These are phyloP conservation scores for Papilio polytes DNA, from an alignment of 1,140 invertebrate genomes.

Conservation along the genomic window DNA sequence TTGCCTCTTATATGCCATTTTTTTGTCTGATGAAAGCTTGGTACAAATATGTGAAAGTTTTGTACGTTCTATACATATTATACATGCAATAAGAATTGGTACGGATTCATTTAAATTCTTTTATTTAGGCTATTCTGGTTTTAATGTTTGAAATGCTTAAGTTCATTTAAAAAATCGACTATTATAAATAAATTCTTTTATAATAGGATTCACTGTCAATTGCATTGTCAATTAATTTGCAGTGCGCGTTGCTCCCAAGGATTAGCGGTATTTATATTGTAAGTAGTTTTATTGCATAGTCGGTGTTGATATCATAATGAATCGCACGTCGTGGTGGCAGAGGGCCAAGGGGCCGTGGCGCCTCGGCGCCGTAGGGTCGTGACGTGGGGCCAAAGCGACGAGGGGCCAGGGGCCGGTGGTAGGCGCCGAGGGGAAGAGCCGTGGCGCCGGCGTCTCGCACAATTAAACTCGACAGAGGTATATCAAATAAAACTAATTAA, in stretches of 20 bases:
- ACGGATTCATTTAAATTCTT: not conserved
- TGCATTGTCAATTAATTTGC: not conserved
- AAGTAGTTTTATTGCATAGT: slow-evolving; percentile 53
- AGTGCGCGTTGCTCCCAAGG: not conserved
- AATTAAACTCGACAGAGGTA: slow-evolving; percentile 64
- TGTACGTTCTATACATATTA: not conserved
- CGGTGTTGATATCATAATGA: slow-evolving; percentile 57
- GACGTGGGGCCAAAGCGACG: slow-evolving; percentile 61
- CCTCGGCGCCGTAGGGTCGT: slow-evolving; percentile 50
- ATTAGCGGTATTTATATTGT: not conserved
- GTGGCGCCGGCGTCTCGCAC: slow-evolving; percentile 66
- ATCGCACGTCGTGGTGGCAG: slow-evolving; percentile 66
- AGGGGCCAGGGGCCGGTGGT: slow-evolving; percentile 50
- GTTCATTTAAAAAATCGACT: too few species aligned
- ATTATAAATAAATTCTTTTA: not conserved
- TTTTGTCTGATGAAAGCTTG: not conserved
- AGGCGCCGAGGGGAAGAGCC: slow-evolving; percentile 61
- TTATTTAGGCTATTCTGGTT: not conserved
- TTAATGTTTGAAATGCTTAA: not conserved
- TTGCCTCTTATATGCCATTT: not conserved
- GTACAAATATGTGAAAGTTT: not conserved
- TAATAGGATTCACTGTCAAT: not conserved
- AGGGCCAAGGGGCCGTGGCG: slow-evolving; percentile 62
- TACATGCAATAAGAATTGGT: not conserved
- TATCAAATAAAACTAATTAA: slow-evolving; percentile 69